Conservation (phyloP, 2,888 invertebrate genomes). For the Sympetrum striolatum region DNA sequence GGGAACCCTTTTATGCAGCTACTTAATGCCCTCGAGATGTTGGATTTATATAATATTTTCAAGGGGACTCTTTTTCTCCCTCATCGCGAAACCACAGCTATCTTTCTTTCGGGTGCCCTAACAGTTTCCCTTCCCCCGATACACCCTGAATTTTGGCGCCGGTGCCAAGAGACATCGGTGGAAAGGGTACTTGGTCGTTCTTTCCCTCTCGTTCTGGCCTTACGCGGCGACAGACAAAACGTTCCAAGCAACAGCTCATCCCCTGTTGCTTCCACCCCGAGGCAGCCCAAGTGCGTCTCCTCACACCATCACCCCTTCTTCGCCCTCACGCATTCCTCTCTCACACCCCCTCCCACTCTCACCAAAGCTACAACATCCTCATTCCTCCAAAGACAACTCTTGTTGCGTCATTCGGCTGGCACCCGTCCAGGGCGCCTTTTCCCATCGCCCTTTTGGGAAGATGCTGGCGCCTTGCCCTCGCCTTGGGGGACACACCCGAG, state of each 20-base stretch:
- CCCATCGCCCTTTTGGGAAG: neutral
- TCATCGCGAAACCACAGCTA: neutral
- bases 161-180: neutral
- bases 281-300: neutral
- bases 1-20: too few species aligned
- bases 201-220: conserved; percentile 5
- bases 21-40: neutral
- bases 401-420: conserved; percentile 29
- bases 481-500: neutral
- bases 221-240: neutral
- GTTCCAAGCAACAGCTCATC: conserved; percentile 9
- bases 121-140: neutral
- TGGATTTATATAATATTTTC: neutral
- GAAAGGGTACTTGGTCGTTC: neutral
- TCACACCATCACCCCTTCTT: neutral
- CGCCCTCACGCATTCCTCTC: neutral
- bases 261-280: conserved; percentile 30
- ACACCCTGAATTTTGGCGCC: neutral
- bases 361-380: neutral
- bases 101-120: neutral
- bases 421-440: neutral
- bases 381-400: conserved; percentile 17
- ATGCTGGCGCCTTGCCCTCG: conserved; percentile 17
- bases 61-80: neutral
- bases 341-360: neutral